Evolutionary conservation across 2,888 invertebrate genomes (phyloP).

Genomic region (Microctonus aethiopoides): DNA sequence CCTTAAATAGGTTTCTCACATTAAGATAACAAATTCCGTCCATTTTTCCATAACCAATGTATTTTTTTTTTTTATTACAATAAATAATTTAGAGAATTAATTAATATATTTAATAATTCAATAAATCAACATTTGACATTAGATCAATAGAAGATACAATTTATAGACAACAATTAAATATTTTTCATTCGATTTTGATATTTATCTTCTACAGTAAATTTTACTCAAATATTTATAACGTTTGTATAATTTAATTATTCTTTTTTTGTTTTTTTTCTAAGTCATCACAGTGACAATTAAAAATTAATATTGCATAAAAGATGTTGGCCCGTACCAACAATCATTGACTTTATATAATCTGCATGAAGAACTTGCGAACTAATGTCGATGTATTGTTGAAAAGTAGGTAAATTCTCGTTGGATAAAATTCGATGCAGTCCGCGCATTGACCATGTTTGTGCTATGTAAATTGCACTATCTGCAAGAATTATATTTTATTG

Average conservation of each 20-base stretch:
- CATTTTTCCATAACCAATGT: neutral
- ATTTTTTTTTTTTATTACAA: neutral
- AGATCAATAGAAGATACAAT: neutral
- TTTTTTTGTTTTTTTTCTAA: conserved; percentile 7
- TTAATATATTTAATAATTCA: neutral
- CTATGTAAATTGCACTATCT: conserved; percentile 63
- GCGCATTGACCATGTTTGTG: conserved; percentile 60
- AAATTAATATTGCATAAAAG: conserved; percentile 60
- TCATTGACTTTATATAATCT: conserved; percentile 64
- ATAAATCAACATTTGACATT: neutral
- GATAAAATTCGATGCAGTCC: conserved; percentile 62
- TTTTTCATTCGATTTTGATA: conserved; percentile 7
- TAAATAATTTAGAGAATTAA: neutral
- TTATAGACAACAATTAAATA: conserved; percentile 29
- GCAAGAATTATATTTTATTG: conserved; percentile 36
- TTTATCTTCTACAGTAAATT: conserved; percentile 12
- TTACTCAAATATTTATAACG: conserved; percentile 14
- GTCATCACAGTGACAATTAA: conserved; percentile 33
- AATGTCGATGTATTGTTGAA: conserved; percentile 62
- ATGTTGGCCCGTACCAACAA: conserved; percentile 66
- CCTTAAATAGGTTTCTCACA: neutral
- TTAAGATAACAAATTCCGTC: neutral
- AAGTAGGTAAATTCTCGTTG: conserved; percentile 58
- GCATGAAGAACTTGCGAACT: conserved; percentile 65
- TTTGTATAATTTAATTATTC: conserved; percentile 5